A percentile compares a stretch with the other conserved stretches of the same genome.
These are phyloP conservation scores for Ruditapes philippinarum DNA, from an alignment of 1,140 invertebrate genomes.

Conservation along the genomic window DNA sequence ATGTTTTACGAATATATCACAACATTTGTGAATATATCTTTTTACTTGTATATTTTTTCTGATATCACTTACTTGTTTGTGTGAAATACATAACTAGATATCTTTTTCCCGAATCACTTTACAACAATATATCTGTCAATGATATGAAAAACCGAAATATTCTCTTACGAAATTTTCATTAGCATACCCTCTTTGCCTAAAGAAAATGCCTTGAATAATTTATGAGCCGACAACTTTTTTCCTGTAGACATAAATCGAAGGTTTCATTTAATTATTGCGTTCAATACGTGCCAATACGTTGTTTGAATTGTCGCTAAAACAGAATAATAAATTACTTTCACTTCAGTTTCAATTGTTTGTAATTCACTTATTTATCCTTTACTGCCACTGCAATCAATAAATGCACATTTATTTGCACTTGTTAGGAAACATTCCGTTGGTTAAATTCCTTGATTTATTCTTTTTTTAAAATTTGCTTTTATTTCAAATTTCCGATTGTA, in stretches of 20 bases:
- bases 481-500: too few species aligned
- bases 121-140: too few species aligned
- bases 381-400: constrained; percentile 12
- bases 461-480: too few species aligned
- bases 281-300: constrained; percentile 9
- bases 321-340: constrained; percentile 31
- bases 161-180: neutral
- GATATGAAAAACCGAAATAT: too few species aligned
- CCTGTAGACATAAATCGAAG: neutral
- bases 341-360: neutral
- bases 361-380: neutral
- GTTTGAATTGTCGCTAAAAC: neutral
- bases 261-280: constrained; percentile 1
- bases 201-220: neutral
- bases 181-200: neutral
- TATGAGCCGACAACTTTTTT: neutral
- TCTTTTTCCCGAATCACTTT: neutral
- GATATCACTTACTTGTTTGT: too few species aligned
- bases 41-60: neutral
- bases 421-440: constrained; percentile 4
- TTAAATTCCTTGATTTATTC: neutral
- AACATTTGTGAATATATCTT: neutral
- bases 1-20: too few species aligned
- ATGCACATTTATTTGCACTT: neutral
- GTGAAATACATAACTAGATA: too few species aligned